A percentile compares a stretch with the other conserved stretches of the same genome.
Conservation (phyloP, 1,140 invertebrate genomes). For the Leptinotarsa defecta region DNA sequence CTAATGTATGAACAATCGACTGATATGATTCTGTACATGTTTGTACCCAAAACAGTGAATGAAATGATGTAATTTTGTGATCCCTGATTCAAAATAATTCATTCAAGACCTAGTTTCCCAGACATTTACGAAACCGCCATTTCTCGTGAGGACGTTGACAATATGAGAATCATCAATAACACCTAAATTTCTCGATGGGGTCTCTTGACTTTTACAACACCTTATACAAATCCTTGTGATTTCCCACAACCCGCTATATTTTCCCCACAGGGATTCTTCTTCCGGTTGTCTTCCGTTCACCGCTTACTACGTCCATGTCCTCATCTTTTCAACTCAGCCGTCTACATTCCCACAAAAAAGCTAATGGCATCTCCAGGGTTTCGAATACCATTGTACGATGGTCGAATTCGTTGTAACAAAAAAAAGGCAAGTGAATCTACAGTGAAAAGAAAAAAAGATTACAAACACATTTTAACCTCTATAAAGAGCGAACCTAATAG, state of each 20-base stretch:
- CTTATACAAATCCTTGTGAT: neutral
- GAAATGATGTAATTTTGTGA: too few relatives aligned
- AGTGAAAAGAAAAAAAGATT: conserved; percentile 18
- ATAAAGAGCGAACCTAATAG: conserved; percentile 10
- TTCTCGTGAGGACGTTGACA: too few relatives aligned
- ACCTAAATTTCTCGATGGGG: neutral
- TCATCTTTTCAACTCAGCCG: neutral
- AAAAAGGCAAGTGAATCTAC: neutral
- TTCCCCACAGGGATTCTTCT: conserved; percentile 2
- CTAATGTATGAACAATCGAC: too few relatives aligned
- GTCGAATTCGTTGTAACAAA: conserved; percentile 3
- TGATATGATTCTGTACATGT: too few relatives aligned
- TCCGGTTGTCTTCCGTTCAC: neutral
- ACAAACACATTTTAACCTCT: conserved; percentile 20
- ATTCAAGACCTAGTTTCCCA: too few relatives aligned
- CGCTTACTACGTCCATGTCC: neutral
- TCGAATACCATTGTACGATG: conserved; percentile 8
- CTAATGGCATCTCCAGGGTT: conserved; percentile 19
- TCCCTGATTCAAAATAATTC: too few relatives aligned
- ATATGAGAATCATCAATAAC: too few relatives aligned
- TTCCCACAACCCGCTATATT: neutral
- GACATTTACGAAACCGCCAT: too few relatives aligned
- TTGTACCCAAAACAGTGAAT: too few relatives aligned
- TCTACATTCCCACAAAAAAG: conserved; percentile 6
- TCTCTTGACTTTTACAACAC: neutral